Evolutionary conservation across 2,888 invertebrate genomes (phyloP).

Genomic region (Prenolepis imparis): DNA sequence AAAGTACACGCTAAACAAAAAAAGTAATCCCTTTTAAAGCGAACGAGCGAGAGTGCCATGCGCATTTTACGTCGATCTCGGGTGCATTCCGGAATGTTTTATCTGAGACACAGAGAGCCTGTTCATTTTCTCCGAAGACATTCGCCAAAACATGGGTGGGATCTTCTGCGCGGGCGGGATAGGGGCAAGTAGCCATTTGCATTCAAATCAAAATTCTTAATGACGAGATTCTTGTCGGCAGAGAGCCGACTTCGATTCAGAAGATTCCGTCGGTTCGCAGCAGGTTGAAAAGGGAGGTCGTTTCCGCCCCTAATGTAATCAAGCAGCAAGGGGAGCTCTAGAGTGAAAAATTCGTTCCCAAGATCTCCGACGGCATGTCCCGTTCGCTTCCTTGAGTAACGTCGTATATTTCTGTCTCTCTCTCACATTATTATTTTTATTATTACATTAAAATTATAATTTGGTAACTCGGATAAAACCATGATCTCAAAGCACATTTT

Average conservation of each 20-base stretch:
- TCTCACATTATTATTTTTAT: not conserved
- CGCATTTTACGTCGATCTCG: constrained; percentile 37
- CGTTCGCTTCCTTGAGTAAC: constrained; percentile 40
- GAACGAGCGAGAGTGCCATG: not conserved
- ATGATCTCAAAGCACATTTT: too few relatives aligned
- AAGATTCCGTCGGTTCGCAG: constrained; percentile 60
- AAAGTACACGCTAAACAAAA: constrained; percentile 53
- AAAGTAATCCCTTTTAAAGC: constrained; percentile 54
- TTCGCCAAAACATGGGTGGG: constrained; percentile 10
- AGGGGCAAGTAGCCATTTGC: constrained; percentile 69
- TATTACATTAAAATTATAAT: constrained; percentile 29
- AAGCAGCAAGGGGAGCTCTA: constrained; percentile 35
- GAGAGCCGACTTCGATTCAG: constrained; percentile 67
- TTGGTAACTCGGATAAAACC: not conserved
- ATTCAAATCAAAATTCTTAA: constrained; percentile 75
- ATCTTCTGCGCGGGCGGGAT: not conserved
- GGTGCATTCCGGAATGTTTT: not conserved
- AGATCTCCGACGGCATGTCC: constrained; percentile 42
- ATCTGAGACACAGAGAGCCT: constrained; percentile 3
- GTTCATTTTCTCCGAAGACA: constrained; percentile 30
- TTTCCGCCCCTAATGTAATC: constrained; percentile 48
- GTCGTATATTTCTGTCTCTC: constrained; percentile 25
- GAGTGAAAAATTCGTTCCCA: constrained; percentile 40
- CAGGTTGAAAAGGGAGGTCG: constrained; percentile 45
- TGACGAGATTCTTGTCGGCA: constrained; percentile 64